phyloP scores from a whole-genome alignment of 37 sponge, comb jelly and placozoan species.

The Cliona cf. orientalis region DNA sequence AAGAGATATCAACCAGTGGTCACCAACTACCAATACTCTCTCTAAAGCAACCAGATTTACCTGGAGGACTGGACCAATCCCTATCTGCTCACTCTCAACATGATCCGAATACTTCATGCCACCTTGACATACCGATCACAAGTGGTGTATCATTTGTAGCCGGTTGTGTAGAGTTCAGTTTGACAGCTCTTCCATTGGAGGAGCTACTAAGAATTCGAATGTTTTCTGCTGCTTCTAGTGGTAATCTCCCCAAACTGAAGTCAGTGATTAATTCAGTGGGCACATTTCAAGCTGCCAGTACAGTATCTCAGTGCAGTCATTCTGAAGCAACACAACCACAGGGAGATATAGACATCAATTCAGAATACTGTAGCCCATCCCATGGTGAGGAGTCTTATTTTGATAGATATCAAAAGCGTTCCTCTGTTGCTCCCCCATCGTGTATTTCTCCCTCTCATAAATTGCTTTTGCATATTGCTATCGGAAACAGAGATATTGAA shows the following conservation, averaged over 20 bases:
- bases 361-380: constrained; percentile 36
- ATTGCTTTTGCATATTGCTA: constrained; percentile 76
- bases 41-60: too few species aligned
- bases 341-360: constrained; percentile 51
- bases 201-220: constrained; percentile 26
- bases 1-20: background rate
- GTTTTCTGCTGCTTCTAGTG: constrained; percentile 52
- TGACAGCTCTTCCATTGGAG: constrained; percentile 52
- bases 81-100: too few species aligned
- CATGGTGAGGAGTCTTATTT: constrained; percentile 30
- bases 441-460: background rate
- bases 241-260: constrained; percentile 16
- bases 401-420: background rate
- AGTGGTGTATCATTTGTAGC: constrained; percentile 46
- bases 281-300: background rate
- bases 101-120: background rate
- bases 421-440: too few species aligned
- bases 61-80: too few species aligned
- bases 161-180: constrained; percentile 55
- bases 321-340: background rate
- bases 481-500: constrained; percentile 49
- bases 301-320: background rate
- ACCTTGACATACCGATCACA: background rate
- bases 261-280: constrained; percentile 7
- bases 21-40: too few species aligned